Evolutionary conservation across 2,113 vertebrate species (phyloP).

Genomic region (Fregata magnificens): DNA sequence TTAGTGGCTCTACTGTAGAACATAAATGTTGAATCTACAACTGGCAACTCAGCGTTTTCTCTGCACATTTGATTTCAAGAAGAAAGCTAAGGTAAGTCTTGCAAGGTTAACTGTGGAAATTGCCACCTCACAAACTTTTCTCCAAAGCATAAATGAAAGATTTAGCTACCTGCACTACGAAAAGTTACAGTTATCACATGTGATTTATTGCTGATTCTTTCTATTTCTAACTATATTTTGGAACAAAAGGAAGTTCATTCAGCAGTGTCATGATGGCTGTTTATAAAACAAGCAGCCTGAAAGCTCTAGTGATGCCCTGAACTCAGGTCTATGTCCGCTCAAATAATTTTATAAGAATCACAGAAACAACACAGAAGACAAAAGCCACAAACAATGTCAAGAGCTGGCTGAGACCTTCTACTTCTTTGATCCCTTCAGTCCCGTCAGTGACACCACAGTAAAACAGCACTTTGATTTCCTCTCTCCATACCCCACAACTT

Average conservation of each 20-base stretch:
- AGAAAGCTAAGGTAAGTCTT: background rate
- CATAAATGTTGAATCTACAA: background rate
- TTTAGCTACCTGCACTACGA: background rate
- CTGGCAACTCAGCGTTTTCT: background rate
- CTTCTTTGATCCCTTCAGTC: background rate
- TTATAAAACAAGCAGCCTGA: background rate
- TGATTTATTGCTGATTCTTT: background rate
- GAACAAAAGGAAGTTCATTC: background rate
- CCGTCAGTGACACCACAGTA: background rate
- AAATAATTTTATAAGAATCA: background rate
- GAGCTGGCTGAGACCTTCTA: background rate
- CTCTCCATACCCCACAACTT: accelerated
- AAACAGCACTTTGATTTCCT: background rate
- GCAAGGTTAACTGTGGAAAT: background rate
- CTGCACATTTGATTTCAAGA: background rate
- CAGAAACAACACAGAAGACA: background rate
- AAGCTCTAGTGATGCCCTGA: background rate
- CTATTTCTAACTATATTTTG: background rate
- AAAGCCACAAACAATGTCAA: background rate
- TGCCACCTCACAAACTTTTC: background rate
- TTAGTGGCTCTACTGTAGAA: background rate
- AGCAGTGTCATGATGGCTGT: background rate
- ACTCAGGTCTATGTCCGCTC: background rate
- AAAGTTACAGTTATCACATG: background rate
- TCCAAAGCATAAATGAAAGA: background rate